A percentile compares a stretch with the other conserved stretches of the same genome.
Evolutionary conservation across 2,888 invertebrate genomes (phyloP).

Genomic region (Agrochola circellaris): DNA sequence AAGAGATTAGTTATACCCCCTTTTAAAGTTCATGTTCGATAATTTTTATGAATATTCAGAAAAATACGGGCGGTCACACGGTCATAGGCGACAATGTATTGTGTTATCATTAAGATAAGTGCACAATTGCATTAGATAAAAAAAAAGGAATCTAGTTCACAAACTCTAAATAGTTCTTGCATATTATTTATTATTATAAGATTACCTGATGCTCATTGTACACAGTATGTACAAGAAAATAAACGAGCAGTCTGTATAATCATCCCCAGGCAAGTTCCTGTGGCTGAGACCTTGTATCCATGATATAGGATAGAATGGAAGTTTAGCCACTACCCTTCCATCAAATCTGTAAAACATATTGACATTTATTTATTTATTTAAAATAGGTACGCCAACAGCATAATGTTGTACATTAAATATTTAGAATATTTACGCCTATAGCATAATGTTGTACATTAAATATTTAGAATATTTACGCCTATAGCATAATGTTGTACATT

Average conservation of each 20-base stretch:
- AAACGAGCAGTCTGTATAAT: slow-evolving; percentile 99
- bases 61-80: no score
- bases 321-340: slow-evolving; percentile 98
- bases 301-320: slow-evolving; percentile 98
- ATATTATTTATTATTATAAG: not conserved
- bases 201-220: slow-evolving; percentile 99
- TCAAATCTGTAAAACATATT: slow-evolving; percentile 93
- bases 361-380: not conserved
- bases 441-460: no score
- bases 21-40: no score
- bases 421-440: no score
- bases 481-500: no score
- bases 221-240: slow-evolving; percentile 99
- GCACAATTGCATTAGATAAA: not conserved
- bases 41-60: no score
- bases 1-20: no score
- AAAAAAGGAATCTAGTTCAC: not conserved
- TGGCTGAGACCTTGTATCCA: slow-evolving; percentile 99
- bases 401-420: no score
- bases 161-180: not conserved
- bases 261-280: slow-evolving; percentile 98
- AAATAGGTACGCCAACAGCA: no score
- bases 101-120: no score
- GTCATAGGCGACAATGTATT: no score
- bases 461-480: no score